Evolutionary conservation across 2,113 vertebrate species (phyloP).

Genomic region (Andinoacara biseriatus): DNA sequence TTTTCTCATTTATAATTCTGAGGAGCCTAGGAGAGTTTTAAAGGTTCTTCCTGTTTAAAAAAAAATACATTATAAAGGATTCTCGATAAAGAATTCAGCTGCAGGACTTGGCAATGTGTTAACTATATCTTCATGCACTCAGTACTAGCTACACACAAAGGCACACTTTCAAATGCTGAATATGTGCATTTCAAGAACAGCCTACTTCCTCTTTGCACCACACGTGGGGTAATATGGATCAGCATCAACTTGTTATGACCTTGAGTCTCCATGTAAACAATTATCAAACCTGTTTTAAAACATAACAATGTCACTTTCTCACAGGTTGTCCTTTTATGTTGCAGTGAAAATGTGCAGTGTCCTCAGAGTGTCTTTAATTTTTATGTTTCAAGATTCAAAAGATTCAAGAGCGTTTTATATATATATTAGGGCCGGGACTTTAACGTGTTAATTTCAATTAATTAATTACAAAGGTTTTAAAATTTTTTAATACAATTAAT

Average conservation of each 20-base stretch:
- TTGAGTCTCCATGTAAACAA: neutral
- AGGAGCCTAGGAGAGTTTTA: no score
- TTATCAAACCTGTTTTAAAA: neutral
- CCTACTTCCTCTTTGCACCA: no score
- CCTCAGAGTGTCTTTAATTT: neutral
- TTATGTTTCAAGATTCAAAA: neutral
- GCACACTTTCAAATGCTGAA: no score
- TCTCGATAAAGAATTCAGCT: neutral
- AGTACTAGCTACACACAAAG: no score
- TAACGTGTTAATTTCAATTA: no score
- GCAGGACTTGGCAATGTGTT: no score
- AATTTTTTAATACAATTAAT: no score
- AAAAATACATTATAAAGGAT: neutral
- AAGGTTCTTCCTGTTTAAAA: neutral
- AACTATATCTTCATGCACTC: no score
- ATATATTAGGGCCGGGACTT: no score
- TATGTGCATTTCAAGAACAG: no score
- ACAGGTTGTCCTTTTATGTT: neutral
- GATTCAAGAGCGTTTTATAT: no score
- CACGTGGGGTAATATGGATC: neutral
- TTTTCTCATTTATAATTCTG: neutral
- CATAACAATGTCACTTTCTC: neutral
- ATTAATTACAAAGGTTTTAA: no score
- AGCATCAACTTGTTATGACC: neutral
- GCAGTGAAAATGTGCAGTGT: neutral